Evolutionary conservation across 2,113 vertebrate species (phyloP), one percentile per base, ranked within the genome.

Genomic region (Turdus rufiventris): DNA sequence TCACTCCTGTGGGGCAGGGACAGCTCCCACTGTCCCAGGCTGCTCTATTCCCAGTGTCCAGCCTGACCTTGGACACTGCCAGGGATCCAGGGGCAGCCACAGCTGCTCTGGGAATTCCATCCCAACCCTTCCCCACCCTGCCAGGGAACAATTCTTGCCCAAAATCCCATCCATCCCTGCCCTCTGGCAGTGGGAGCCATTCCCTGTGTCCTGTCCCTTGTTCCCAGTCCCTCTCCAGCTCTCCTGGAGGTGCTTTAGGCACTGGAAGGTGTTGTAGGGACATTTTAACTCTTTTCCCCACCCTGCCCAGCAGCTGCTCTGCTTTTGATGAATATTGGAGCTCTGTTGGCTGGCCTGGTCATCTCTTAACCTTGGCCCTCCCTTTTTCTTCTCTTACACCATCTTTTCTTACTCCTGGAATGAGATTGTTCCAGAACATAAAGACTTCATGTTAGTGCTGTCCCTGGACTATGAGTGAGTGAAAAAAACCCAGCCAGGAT

Each of bases 11-110:
- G 40, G 40, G 40, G 13, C 53, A 67, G 61, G 38, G 38, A 26
- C 77, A 20, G 24, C n/a, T 89, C 0, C 54, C 77, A 34, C n/a
- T 0, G 0, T 4, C 38, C 77, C 77, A 82, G 54, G 53, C 0
- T 47, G n/a, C 24, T 68, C 70, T 61, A 0, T 43, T 4, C 43
- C 23, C 3, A 66, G 0, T 9, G 1, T n/a, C 76, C 86, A 82
- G 0, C 38, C 24, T 67, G 61, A 29, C 54, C 45, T 40, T 21
- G 78, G 62, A 0, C 78, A 61, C 20, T 75, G 0, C 40, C 70
- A 82, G 70, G 40, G 61, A 47, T 68, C 12, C 73, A 77, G 62
- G 87, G 40, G n/a, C 86, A 74, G 53, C 77, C 86, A 0, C 70
- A 75, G 70, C 77, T 67, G 1, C 70, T 67, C 60, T 74, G 85